phyloP scores from a whole-genome alignment of 2,888 invertebrate genomes.

The Cerastis rubricosa region DNA sequence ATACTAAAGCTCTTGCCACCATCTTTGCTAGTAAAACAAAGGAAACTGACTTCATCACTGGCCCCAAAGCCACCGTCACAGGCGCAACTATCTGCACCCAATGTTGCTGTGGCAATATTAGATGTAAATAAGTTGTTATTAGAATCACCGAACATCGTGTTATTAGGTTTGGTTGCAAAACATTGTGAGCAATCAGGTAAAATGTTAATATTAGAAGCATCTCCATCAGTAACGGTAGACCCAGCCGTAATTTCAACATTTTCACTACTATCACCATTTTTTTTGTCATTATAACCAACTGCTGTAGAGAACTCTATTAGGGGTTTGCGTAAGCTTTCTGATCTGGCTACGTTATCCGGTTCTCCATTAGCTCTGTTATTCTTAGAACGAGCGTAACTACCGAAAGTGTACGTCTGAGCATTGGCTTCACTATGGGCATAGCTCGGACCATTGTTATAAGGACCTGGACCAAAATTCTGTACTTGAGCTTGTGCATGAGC shows the following conservation, averaged over 20 bases:
- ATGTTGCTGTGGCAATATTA: neutral
- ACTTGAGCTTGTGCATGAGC: neutral
- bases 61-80: slow-evolving; percentile 5
- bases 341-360: neutral
- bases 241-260: neutral
- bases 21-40: slow-evolving; percentile 39
- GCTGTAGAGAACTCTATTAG: neutral
- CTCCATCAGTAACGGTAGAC: neutral
- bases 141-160: neutral
- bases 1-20: slow-evolving; percentile 27
- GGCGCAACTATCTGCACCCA: neutral
- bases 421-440: neutral
- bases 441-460: neutral
- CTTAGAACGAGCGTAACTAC: neutral
- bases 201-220: neutral
- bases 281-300: neutral
- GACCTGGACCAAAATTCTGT: neutral
- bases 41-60: slow-evolving; percentile 20
- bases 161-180: neutral
- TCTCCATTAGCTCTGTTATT: neutral
- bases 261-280: slow-evolving; percentile 10
- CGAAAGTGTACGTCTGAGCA: neutral
- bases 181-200: no score
- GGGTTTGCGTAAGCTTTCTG: slow-evolving; percentile 3
- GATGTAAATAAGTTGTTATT: neutral